phyloP scores from a whole-genome alignment of 2,888 invertebrate genomes.

The Lypha dubia region DNA sequence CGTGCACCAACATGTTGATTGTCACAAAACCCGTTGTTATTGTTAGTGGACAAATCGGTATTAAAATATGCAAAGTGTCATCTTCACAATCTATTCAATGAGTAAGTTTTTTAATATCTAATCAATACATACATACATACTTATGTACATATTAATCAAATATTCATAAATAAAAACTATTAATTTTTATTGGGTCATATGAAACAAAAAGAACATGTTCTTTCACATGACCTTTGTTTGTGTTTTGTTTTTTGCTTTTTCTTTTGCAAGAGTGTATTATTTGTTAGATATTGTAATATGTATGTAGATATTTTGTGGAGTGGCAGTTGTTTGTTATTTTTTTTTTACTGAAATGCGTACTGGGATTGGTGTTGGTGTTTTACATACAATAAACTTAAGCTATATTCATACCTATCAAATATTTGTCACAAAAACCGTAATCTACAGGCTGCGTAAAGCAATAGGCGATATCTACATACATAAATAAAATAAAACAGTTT shows the following conservation, averaged over 20 bases:
- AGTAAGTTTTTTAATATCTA: slow-evolving; percentile 76
- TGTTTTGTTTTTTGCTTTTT: slow-evolving; percentile 4
- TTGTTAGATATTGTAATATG: background rate
- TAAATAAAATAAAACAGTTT: no score
- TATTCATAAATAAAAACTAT: background rate
- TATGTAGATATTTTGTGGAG: no score
- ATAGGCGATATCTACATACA: no score
- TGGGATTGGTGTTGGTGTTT: no score
- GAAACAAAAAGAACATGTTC: background rate
- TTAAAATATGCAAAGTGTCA: slow-evolving; percentile 70
- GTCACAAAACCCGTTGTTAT: slow-evolving; percentile 48
- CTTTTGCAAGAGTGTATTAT: slow-evolving; percentile 13
- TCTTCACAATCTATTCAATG: slow-evolving; percentile 67
- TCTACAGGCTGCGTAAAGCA: no score
- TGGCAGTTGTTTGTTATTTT: no score
- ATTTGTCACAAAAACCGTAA: no score
- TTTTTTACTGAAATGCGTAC: no score
- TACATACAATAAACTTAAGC: no score
- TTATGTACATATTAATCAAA: background rate
- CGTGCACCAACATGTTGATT: slow-evolving; percentile 36
- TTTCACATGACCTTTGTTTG: slow-evolving; percentile 35
- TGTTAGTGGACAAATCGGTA: slow-evolving; percentile 77
- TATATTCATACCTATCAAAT: no score
- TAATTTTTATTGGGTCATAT: background rate
- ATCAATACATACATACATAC: no score